Evolutionary conservation across 2,113 vertebrate species (phyloP).

Genomic region (Laticauda laticaudata): DNA sequence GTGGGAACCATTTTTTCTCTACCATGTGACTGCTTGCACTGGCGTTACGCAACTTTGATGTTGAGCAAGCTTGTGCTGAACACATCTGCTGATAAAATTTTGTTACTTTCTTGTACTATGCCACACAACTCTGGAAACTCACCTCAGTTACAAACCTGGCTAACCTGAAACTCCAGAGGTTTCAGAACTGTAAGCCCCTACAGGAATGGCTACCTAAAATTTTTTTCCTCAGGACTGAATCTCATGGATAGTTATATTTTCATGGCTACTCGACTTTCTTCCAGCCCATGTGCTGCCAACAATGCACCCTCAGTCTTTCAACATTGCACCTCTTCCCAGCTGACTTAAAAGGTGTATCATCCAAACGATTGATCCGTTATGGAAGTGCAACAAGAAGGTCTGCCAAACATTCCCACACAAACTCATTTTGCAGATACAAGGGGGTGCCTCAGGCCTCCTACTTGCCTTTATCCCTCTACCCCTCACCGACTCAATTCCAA

Average conservation of each 20-base stretch:
- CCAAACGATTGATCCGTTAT: constrained; percentile 50
- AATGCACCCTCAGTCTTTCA: constrained; percentile 57
- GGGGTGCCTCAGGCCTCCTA: constrained; percentile 6
- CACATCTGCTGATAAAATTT: constrained; percentile 35
- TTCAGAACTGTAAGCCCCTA: not conserved
- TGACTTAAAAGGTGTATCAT: constrained; percentile 39
- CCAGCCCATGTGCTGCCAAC: not conserved
- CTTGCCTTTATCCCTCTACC: constrained; percentile 38
- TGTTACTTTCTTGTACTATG: constrained; percentile 26
- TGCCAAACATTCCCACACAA: constrained; percentile 44
- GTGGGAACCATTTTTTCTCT: not conserved
- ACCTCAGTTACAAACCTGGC: constrained; percentile 68
- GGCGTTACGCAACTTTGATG: constrained; percentile 33
- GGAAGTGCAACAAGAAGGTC: constrained; percentile 50
- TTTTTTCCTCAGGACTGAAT: constrained; percentile 44
- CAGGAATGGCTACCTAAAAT: constrained; percentile 41
- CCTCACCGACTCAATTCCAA: constrained; percentile 60
- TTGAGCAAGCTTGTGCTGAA: constrained; percentile 29
- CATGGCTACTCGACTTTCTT: constrained; percentile 53
- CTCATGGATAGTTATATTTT: constrained; percentile 54
- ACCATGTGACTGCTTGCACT: constrained; percentile 43
- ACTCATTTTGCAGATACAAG: constrained; percentile 48
- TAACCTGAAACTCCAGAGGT: not conserved
- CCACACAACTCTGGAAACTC: constrained; percentile 70
- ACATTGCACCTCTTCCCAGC: constrained; percentile 70